Evolutionary conservation across 2,888 invertebrate genomes (phyloP).

Genomic region (Torymus texanus): DNA sequence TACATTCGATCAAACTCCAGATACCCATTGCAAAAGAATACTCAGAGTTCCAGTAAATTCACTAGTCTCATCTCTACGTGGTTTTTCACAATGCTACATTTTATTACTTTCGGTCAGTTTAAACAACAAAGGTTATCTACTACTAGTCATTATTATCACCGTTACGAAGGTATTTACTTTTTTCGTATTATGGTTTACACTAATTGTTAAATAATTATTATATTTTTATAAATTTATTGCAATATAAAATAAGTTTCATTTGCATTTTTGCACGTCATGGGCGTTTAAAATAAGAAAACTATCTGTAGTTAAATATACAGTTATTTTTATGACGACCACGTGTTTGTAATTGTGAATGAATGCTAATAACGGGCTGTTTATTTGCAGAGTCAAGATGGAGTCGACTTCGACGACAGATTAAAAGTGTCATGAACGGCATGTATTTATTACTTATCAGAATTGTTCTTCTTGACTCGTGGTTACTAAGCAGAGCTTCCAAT

Average conservation of each 20-base stretch:
- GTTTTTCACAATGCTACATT: conserved; percentile 61
- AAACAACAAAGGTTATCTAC: conserved; percentile 58
- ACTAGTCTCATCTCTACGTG: conserved; percentile 58
- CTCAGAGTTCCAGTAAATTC: conserved; percentile 58
- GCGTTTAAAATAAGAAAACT: too few species aligned
- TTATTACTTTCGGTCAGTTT: conserved; percentile 62
- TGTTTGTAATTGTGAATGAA: not conserved
- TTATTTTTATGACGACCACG: too few species aligned
- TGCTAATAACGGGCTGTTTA: not conserved
- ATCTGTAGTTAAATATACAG: too few species aligned
- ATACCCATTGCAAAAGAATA: conserved; percentile 59
- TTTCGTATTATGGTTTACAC: too few species aligned
- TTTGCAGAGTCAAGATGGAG: conserved; percentile 68
- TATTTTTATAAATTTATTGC: too few species aligned
- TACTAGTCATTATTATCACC: conserved; percentile 63
- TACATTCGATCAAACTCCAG: conserved; percentile 50
- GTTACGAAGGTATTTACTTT: conserved; percentile 59
- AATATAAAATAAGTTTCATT: too few species aligned
- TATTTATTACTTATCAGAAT: conserved; percentile 68
- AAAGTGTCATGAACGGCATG: conserved; percentile 62
- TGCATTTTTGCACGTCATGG: too few species aligned
- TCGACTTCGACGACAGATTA: conserved; percentile 60
- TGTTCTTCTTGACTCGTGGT: conserved; percentile 70
- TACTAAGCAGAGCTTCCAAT: conserved; percentile 66
- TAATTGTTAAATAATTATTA: too few species aligned